Base-by-base conservation (phyloP, 2,113 vertebrate genomes). In the Eretmochelys imbricata region DNA sequence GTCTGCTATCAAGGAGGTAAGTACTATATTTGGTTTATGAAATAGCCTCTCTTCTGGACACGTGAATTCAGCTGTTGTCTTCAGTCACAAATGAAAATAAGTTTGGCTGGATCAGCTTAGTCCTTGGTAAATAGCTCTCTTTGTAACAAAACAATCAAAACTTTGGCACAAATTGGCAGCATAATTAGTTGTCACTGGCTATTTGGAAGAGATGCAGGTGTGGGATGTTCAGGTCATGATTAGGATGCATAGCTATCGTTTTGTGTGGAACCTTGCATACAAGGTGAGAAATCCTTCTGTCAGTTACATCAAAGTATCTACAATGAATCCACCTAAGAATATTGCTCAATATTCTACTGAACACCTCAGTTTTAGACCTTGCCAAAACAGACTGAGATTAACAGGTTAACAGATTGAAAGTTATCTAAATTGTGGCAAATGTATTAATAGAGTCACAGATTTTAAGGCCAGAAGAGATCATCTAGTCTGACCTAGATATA, bases 71-170 rank as follows among this genome's bases (percentile, higher is more conserved):
- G 35, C 27, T 96, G 93, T 87, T 93, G 46, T 38, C 35, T 86
- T 94, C 80, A 75, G 89, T 93, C 89, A 82, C 57, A 93, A 88
- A 87, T 84, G 81, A 50, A 88, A 85, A 31, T 49, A n/a, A 65
- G 12, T 38, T 82, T 93, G 79, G 29, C n/a, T 62, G 55, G 17
- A 51, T 91, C 84, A 84, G 38, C 89, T 90, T 91, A 72, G 13
- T 17, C 92, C n/a, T 90, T 82, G 79, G 8, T 50, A 87, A 86
- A 65, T 38, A 46, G 84, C 16, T 38, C 65, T 69, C 35, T 69
- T 38, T 72, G 49, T 76, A 80, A 89, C 20, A 94, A 81, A 88
- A 82, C 27, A 51, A 96, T 35, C 48, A 75, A 87, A 91, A 72
- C 19, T 17, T 69, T 69, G 35, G 62, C 62, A 69, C 62, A 72